Evolutionary conservation across 2,797 vertebrate genomes (phyloP), one percentile per base, ranked within the genome.

Genomic region (Rhinogobio ventralis): DNA sequence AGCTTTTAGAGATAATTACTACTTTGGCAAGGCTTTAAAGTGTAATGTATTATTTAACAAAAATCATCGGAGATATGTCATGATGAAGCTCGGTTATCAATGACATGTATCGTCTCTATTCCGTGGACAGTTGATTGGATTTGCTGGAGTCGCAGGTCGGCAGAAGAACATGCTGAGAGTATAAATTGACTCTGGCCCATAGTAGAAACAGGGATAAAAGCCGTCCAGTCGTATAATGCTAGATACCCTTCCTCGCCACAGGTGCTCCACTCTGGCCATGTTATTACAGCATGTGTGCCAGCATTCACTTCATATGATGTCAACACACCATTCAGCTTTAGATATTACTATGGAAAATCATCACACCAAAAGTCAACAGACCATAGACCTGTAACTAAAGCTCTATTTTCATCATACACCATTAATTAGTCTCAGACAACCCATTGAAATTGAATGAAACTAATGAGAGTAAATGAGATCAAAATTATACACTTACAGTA

Each of bases 91-190:
- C 88, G 91, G 90, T 94, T 92, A 92, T 92, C 90, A 69, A 90
- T 92, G 93, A 94, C 93, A 94, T 86, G 89, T 91, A 92, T 92
- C 90, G 90, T 93, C 92, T 94, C 92, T 92, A 93, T 93, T 92
- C 90, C 86, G 89, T n/a, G 62, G 91, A 93, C 93, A 93, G 91
- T 92, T 95, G 94, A 95, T 94, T 94, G 91, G 93, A 94, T 95
- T 95, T 94, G 91, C 90, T 91, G 89, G 92, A 93, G 94, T 94
- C 88, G 91, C 91, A 89, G 92, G 91, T 93, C 86, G 89, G 74
- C 83, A 93, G 92, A 93, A 89, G 90, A 91, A 92, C 93, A 93
- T n/a, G 92, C 94, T 94, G 94, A 74, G 94, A 94, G 92, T 92
- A 94, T 73, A 93, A 94, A 95, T 94, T 94, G 93, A 95, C 92